Evolutionary conservation across 2,797 vertebrate species (phyloP).

Genomic region (Hirundo rustica): DNA sequence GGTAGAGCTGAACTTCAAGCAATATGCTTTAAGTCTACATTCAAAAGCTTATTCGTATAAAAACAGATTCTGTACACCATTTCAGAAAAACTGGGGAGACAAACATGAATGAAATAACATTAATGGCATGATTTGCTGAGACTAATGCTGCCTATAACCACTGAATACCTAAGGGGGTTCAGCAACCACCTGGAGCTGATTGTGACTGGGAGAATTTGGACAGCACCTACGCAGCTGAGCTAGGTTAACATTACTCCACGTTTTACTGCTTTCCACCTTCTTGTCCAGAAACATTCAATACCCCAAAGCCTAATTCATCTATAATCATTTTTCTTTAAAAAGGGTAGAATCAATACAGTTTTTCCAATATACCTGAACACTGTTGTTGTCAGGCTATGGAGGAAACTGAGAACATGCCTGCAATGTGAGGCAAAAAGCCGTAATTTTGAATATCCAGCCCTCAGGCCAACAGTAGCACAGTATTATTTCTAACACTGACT

Average conservation of each 20-base stretch:
- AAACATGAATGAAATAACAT: not conserved
- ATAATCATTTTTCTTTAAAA: not conserved
- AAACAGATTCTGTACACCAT: not conserved
- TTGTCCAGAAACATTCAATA: not conserved
- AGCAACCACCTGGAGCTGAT: not conserved
- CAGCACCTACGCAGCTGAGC: not conserved
- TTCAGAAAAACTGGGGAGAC: not conserved
- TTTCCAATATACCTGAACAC: not conserved
- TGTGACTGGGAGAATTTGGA: not conserved
- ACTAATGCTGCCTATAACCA: not conserved
- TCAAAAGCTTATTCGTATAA: not conserved
- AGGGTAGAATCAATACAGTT: not conserved
- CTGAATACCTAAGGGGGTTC: not conserved
- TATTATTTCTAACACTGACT: not conserved
- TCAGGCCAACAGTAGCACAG: not conserved
- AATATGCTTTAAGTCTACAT: constrained; percentile 32
- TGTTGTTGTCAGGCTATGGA: not conserved
- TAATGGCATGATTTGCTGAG: not conserved
- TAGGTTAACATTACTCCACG: not conserved
- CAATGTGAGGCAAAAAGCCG: constrained; percentile 43
- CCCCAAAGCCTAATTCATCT: not conserved
- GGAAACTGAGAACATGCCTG: not conserved
- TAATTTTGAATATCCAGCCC: not conserved
- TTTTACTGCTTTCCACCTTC: not conserved
- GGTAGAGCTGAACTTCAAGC: not conserved